Evolutionary conservation across 2,113 vertebrate genomes (phyloP).

Genomic region (Numenius arquata): DNA sequence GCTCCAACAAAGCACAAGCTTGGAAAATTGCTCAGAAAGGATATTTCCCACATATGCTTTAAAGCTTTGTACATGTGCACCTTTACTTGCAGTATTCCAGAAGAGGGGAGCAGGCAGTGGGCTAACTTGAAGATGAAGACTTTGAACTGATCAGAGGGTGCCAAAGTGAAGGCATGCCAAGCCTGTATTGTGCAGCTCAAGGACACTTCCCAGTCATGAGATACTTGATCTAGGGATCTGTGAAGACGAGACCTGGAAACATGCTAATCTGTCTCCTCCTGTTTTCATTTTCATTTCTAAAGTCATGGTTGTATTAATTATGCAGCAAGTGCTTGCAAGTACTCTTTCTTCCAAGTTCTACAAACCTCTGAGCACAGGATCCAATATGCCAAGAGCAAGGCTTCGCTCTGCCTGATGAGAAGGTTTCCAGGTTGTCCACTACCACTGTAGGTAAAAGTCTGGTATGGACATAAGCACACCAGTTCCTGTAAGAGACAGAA

Average conservation of each 20-base stretch:
- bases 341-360: not conserved
- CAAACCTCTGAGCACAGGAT: slow-evolving; percentile 74
- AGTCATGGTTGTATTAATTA: not conserved
- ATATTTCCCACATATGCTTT: not conserved
- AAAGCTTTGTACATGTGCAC: not conserved
- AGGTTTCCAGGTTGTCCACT: slow-evolving; percentile 68
- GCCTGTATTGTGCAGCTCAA: not conserved
- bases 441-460: slow-evolving; percentile 72
- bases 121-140: not conserved
- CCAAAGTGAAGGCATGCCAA: not conserved
- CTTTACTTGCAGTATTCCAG: not conserved
- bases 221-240: not conserved
- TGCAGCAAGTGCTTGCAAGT: not conserved
- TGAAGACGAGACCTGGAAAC: not conserved
- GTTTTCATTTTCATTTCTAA: not conserved
- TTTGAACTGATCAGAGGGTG: not conserved
- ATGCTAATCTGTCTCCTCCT: not conserved
- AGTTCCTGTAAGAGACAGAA: slow-evolving; percentile 70
- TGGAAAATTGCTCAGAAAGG: not conserved
- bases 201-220: not conserved
- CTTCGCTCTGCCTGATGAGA: slow-evolving; percentile 49
- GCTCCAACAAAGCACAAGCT: not conserved
- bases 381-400: slow-evolving; percentile 66
- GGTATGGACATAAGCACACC: slow-evolving; percentile 83
- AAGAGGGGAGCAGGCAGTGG: not conserved